These are phyloP conservation scores for Luehdorfia chinensis DNA, from an alignment of 1,140 invertebrate genomes.

Conservation along the genomic window DNA sequence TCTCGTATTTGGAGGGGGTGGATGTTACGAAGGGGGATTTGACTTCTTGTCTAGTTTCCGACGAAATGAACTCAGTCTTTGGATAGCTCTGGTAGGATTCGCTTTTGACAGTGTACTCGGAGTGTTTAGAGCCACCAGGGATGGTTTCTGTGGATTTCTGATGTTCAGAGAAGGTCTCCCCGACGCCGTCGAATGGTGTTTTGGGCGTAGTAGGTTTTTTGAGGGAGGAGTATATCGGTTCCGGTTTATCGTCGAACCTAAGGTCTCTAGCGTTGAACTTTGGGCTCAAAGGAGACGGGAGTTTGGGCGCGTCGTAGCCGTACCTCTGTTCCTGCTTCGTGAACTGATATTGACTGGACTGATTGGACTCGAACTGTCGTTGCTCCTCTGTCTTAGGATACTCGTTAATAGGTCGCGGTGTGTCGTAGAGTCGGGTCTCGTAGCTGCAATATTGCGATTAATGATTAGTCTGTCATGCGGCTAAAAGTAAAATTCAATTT, in stretches of 20 bases:
- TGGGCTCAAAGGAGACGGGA: conserved; percentile 56
- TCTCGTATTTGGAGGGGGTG: conserved; percentile 53
- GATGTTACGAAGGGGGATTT: conserved; percentile 66
- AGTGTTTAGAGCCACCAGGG: conserved; percentile 59
- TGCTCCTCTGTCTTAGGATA: conserved; percentile 50
- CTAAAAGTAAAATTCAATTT: conserved; percentile 5
- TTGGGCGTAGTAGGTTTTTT: conserved; percentile 46
- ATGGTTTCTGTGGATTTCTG: conserved; percentile 62
- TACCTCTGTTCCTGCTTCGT: conserved; percentile 48
- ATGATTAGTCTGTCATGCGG: conserved; percentile 36
- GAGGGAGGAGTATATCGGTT: conserved; percentile 57
- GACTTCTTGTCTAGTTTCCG: conserved; percentile 49
- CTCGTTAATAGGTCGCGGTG: conserved; percentile 58
- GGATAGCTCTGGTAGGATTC: conserved; percentile 62
- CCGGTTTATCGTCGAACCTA: conserved; percentile 63
- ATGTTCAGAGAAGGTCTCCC: conserved; percentile 61
- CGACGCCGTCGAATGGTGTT: conserved; percentile 51
- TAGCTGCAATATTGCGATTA: conserved; percentile 60
- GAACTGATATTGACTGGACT: conserved; percentile 31
- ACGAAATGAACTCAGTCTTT: conserved; percentile 51
- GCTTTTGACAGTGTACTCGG: conserved; percentile 59
- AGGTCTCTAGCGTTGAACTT: conserved; percentile 74
- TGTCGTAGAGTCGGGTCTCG: conserved; percentile 74
- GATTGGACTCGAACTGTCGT: conserved; percentile 39
- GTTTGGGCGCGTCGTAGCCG: conserved; percentile 57